A percentile compares a stretch with the other conserved stretches of the same genome.
phyloP scores from a whole-genome alignment of 64 coral and sea anemone species.

The Actinia equina region DNA sequence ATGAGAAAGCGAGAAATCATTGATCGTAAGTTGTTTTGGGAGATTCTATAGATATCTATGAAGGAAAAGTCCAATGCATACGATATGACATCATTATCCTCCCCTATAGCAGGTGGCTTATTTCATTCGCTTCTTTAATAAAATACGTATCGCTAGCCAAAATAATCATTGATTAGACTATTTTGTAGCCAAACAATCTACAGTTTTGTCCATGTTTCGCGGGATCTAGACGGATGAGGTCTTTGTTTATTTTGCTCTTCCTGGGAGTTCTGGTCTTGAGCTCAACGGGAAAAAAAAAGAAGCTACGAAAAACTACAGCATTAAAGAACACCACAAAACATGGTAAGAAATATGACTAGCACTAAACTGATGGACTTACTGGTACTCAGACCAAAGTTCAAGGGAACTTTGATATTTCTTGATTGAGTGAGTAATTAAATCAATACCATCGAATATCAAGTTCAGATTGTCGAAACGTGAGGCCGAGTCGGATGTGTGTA shows the following conservation, averaged over 20 bases:
- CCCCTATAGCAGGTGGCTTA: not conserved
- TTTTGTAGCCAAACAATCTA: not conserved
- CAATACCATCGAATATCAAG: not conserved
- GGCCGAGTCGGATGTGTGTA: too few species aligned
- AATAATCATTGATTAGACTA: constrained; percentile 16
- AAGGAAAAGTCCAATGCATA: not conserved
- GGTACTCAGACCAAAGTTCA: not conserved
- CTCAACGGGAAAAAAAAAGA: not conserved
- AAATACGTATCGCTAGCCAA: not conserved
- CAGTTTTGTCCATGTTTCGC: not conserved
- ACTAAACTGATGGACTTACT: not conserved
- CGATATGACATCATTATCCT: not conserved
- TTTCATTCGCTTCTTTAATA: not conserved
- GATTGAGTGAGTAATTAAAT: not conserved
- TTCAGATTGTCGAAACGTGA: not conserved
- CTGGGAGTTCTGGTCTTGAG: not conserved
- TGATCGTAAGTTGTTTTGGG: too few species aligned
- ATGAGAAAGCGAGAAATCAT: too few species aligned
- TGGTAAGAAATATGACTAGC: constrained; percentile 8
- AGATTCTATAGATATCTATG: too few species aligned
- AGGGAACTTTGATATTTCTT: constrained; percentile 4
- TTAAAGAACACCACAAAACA: not conserved
- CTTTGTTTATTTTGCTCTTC: not conserved
- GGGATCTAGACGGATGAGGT: not conserved
- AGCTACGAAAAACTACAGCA: not conserved